These are phyloP conservation scores for Manacus vitellinus DNA, from an alignment of 2,113 vertebrate species.

Conservation along the genomic window DNA sequence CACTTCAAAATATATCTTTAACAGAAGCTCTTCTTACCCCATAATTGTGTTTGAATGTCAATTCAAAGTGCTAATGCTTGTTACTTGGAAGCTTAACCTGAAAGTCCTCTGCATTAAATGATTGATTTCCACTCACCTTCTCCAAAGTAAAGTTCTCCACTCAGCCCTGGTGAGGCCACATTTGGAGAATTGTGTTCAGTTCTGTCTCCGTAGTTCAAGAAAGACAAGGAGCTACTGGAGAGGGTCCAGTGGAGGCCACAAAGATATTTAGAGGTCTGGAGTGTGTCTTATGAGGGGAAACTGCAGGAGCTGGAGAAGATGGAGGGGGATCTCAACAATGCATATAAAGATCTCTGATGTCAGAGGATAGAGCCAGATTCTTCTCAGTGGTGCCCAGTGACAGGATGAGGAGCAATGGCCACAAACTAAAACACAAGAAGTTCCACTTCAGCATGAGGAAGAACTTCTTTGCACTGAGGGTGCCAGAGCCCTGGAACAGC, in stretches of 20 bases:
- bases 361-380: neutral
- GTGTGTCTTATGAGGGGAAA: neutral
- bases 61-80: neutral
- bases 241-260: neutral
- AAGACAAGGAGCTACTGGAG: neutral
- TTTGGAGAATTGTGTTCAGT: neutral
- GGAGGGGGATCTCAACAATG: neutral
- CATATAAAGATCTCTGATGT: neutral
- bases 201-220: neutral
- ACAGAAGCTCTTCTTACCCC: neutral
- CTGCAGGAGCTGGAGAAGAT: neutral
- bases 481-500: neutral
- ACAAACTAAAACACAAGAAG: neutral
- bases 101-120: neutral
- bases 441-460: neutral
- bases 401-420: neutral
- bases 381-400: neutral
- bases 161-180: neutral
- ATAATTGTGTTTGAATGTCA: accelerated
- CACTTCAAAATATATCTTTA: accelerated
- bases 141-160: neutral
- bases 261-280: neutral
- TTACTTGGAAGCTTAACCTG: neutral
- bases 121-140: neutral
- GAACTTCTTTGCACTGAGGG: neutral